Base-by-base conservation (phyloP, 1,140 invertebrate species). In the Macrotrachela quadricornifera region DNA sequence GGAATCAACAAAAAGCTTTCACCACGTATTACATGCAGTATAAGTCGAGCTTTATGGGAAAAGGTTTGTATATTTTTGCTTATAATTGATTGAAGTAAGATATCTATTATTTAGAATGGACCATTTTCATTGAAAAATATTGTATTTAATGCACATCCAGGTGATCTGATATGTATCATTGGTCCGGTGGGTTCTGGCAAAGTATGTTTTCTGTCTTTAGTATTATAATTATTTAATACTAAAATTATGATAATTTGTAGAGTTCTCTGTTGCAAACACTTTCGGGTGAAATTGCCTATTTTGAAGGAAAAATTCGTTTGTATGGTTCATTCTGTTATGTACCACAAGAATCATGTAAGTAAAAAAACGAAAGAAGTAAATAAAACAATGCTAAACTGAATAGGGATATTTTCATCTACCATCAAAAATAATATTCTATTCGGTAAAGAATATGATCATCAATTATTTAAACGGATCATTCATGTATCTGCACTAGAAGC, bases 231-330 rank as follows among this genome's bases (percentile, higher is more conserved):
- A 8, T 2, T 4, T 30, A 8, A 8, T 4, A 30, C 8, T 30
- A 4, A 8, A 30, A 85, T 71, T 77, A 79, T 67, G 57, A 4
- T 8, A 30, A 30, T 30, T 30, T 30, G n/a, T 30, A 30, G 77
- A 53, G 51, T 21, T 49, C 49, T 6, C n/a, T 56, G 16, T 37
- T 56, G 15, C 36, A 15, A 15, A 17, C 54, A 2, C 15, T 56
- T 1, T 17, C 51, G 36, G 50, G 49, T 17, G 54, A 56, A 39
- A 16, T 56, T 10, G 14, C 43, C 11, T 40, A 51, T 45, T n/a
- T 56, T 17, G 42, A 39, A 36, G 54, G 54, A 15, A 18, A 37
- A 18, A 17, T 47, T 10, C 30, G 41, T 40, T 40, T 51, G 10
- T 44, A 47, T 45, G 54, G 54, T 30, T 46, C 39, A n/a, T 13